A percentile compares a stretch with the other conserved stretches of the same genome.
Evolutionary conservation across 2,888 invertebrate genomes (phyloP).

Genomic region (Synergus itoensis): DNA sequence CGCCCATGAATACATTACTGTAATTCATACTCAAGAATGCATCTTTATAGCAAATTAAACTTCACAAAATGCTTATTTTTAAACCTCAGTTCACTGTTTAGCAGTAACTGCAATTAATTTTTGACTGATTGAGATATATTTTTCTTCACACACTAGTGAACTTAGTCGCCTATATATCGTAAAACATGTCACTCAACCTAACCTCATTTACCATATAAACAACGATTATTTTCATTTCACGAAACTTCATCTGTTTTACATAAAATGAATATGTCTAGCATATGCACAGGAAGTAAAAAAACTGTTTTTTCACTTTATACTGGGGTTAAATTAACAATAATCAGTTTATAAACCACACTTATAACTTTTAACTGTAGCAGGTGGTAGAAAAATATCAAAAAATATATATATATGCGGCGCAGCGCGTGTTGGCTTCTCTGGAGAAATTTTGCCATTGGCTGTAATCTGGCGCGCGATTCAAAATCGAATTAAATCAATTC

Average conservation of each 20-base stretch:
- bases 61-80: neutral
- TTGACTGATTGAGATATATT: neutral
- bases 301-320: constrained; percentile 7
- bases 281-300: neutral
- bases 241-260: neutral
- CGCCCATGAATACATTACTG: constrained; percentile 2
- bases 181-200: constrained; percentile 20
- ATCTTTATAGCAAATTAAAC: constrained; percentile 1
- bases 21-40: neutral
- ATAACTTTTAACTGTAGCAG: neutral
- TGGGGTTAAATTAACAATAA: neutral
- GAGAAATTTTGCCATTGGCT: too few species aligned
- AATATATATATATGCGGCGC: too few species aligned
- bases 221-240: neutral
- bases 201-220: constrained; percentile 5
- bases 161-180: neutral
- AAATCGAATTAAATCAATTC: too few species aligned
- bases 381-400: neutral
- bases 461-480: too few species aligned
- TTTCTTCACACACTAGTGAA: neutral
- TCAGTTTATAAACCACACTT: neutral
- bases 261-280: neutral
- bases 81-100: neutral
- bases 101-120: neutral
- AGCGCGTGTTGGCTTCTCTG: too few species aligned